Evolutionary conservation across 2,113 vertebrate species (phyloP).

Genomic region (Polypterus senegalus): DNA sequence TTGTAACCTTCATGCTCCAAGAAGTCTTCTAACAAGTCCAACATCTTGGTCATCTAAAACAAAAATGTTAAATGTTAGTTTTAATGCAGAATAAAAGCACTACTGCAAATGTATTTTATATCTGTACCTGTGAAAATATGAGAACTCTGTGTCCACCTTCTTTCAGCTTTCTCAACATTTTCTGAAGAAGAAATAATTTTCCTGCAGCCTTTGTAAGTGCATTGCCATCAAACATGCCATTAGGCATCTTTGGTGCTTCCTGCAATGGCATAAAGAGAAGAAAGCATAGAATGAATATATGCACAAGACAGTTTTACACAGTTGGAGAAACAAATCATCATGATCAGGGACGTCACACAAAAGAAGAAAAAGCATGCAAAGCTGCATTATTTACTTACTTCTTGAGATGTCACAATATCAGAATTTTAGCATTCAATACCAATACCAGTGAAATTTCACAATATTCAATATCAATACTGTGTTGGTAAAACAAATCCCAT

Average conservation of each 20-base stretch:
- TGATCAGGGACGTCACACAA: no score
- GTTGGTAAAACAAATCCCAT: no score
- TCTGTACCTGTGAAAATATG: conserved; percentile 86
- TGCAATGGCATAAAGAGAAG: conserved; percentile 23
- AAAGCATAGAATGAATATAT: no score
- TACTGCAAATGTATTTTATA: neutral
- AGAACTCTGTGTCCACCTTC: conserved; percentile 88
- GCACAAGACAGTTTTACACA: no score
- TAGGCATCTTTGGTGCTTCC: conserved; percentile 96
- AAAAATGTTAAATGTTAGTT: neutral
- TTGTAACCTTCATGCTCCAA: conserved; percentile 93
- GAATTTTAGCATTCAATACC: no score
- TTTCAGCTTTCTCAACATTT: conserved; percentile 90
- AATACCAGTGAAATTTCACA: no score
- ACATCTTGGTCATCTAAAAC: conserved; percentile 90
- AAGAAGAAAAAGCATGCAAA: no score
- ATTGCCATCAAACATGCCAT: conserved; percentile 92
- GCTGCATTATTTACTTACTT: no score
- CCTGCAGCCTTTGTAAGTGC: conserved; percentile 83
- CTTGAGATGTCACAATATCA: no score
- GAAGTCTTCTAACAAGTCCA: conserved; percentile 90
- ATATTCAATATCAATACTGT: no score
- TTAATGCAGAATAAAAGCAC: neutral
- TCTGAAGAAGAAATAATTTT: conserved; percentile 79
- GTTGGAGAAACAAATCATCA: no score